These are phyloP conservation scores for Lysiphlebus fabarum DNA, from an alignment of 1,140 invertebrate genomes.

Conservation along the genomic window DNA sequence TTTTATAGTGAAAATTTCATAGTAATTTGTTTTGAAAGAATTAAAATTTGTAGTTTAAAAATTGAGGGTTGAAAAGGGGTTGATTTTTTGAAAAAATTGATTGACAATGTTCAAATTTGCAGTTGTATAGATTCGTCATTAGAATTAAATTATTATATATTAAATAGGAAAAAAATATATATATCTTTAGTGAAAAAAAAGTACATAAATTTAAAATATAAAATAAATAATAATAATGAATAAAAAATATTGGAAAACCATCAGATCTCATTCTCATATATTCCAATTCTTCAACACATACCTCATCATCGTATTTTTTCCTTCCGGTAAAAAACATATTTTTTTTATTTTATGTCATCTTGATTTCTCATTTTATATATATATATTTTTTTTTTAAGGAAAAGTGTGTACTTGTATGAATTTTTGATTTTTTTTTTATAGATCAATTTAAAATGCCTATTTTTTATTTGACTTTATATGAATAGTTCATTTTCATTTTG, in stretches of 20 bases:
- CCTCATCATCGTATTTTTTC: background rate
- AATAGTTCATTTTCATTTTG: constrained; percentile 16
- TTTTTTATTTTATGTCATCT: too few relatives aligned
- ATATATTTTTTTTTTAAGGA: too few relatives aligned
- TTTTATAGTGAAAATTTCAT: too few relatives aligned
- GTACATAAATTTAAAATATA: background rate
- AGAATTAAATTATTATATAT: background rate
- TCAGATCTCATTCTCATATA: constrained; percentile 17
- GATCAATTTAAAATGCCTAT: constrained; percentile 1
- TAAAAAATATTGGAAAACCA: constrained; percentile 20
- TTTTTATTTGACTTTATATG: background rate
- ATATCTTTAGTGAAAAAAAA: constrained; percentile 1
- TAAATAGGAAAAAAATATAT: background rate
- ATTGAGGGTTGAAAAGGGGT: too few relatives aligned
- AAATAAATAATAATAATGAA: constrained; percentile 5
- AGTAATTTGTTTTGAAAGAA: too few relatives aligned
- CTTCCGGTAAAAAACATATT: too few relatives aligned
- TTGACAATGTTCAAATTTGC: too few relatives aligned
- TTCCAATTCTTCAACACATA: constrained; percentile 5
- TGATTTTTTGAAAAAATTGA: too few relatives aligned
- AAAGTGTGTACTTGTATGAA: too few relatives aligned
- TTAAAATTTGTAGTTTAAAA: too few relatives aligned
- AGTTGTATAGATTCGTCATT: too few relatives aligned
- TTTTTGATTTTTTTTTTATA: constrained; percentile 1
- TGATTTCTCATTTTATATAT: too few relatives aligned